A percentile compares a stretch with the other conserved stretches of the same genome.
Conservation (phyloP, 2,888 invertebrate genomes). For the Diloba caeruleocephala region DNA sequence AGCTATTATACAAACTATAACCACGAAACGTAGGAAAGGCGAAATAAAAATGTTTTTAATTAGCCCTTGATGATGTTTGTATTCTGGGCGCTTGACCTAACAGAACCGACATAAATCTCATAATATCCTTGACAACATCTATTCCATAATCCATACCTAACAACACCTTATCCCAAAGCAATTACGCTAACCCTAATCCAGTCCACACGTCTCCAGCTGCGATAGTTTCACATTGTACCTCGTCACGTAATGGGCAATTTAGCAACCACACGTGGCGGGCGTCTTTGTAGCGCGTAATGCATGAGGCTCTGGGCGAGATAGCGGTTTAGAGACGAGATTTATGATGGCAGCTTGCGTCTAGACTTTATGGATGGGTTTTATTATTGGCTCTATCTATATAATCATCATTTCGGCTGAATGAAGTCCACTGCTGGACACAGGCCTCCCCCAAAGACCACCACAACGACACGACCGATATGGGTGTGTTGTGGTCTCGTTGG, state of each 20-base stretch:
- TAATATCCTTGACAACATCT: slow-evolving; percentile 3
- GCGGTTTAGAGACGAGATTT: slow-evolving; percentile 37
- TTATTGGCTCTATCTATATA: too few relatives aligned
- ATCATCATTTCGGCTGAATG: too few relatives aligned
- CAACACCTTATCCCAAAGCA: slow-evolving; percentile 21
- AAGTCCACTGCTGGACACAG: too few relatives aligned
- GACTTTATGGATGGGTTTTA: slow-evolving; percentile 1
- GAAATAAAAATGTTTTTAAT: too few relatives aligned
- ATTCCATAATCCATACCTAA: neutral
- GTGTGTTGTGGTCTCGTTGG: too few relatives aligned
- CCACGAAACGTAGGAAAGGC: too few relatives aligned
- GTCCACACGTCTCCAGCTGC: slow-evolving; percentile 30
- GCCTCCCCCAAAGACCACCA: too few relatives aligned
- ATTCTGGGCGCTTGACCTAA: too few relatives aligned
- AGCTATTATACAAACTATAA: too few relatives aligned
- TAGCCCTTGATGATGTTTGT: too few relatives aligned
- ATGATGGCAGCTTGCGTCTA: slow-evolving; percentile 23
- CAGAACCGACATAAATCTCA: slow-evolving; percentile 2
- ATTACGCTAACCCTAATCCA: slow-evolving; percentile 36
- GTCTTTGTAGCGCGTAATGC: slow-evolving; percentile 43
- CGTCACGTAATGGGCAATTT: slow-evolving; percentile 54
- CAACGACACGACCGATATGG: too few relatives aligned
- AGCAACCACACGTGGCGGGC: slow-evolving; percentile 49
- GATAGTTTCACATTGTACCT: slow-evolving; percentile 16
- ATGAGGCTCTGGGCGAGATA: slow-evolving; percentile 25